Conservation (phyloP, 2,888 invertebrate genomes). For the Boloria selene region DNA sequence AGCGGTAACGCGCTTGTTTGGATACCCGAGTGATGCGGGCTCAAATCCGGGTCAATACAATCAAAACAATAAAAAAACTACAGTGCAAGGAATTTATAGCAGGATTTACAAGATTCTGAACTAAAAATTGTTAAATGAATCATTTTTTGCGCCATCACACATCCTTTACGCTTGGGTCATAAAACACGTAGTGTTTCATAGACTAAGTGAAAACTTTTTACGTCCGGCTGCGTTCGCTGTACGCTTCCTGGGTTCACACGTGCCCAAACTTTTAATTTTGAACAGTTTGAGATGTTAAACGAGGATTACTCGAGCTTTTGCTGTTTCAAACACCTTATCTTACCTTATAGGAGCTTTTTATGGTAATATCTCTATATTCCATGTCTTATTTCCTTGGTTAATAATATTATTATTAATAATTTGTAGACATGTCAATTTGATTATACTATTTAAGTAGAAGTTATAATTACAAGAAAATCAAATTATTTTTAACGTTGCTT, state of each 20-base stretch:
- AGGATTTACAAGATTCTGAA: too few species aligned
- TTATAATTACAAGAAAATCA: too few species aligned
- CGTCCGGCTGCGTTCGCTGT: slow-evolving; percentile 25
- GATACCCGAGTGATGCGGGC: too few species aligned
- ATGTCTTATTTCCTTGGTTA: not conserved
- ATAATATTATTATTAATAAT: too few species aligned
- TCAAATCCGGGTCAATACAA: too few species aligned
- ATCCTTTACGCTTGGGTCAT: slow-evolving; percentile 1
- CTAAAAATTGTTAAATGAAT: not conserved
- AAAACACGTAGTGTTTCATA: slow-evolving; percentile 11
- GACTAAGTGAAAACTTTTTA: slow-evolving; percentile 34
- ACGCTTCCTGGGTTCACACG: slow-evolving; percentile 33
- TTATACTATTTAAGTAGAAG: too few species aligned
- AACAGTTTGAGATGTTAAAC: slow-evolving; percentile 33
- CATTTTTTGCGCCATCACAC: not conserved
- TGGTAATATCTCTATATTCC: slow-evolving; percentile 7
- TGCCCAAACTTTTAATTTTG: slow-evolving; percentile 37
- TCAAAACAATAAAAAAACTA: too few species aligned
- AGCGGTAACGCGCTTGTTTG: too few species aligned
- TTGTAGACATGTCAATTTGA: too few species aligned
- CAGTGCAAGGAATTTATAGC: too few species aligned
- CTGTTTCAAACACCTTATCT: slow-evolving; percentile 23
- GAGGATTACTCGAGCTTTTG: slow-evolving; percentile 29
- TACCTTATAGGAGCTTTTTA: slow-evolving; percentile 20
- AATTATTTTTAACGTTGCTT: too few species aligned